Evolutionary conservation across 2,113 vertebrate genomes (phyloP).

Genomic region (Hypocryptadius cinnamomeus): DNA sequence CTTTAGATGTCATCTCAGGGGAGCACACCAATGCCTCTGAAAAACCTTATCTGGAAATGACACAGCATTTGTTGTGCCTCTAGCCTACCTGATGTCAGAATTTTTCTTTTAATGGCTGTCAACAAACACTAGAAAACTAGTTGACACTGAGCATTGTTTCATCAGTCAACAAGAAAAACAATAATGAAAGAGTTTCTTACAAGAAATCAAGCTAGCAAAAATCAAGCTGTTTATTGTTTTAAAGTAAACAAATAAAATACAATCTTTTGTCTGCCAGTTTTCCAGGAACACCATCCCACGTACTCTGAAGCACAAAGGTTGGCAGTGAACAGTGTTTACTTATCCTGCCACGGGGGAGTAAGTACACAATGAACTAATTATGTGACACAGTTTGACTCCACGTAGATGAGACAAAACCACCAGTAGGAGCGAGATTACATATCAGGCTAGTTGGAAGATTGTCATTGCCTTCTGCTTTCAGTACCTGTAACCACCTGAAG

Average conservation of each 20-base stretch:
- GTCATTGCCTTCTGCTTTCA: background rate
- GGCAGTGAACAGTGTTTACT: background rate
- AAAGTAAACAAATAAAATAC: background rate
- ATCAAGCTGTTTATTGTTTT: background rate
- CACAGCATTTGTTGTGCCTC: slow-evolving; percentile 22
- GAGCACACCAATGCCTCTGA: background rate
- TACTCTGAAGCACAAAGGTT: background rate
- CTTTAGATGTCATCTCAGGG: slow-evolving; percentile 2
- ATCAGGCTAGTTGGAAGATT: background rate
- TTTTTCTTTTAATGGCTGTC: slow-evolving; percentile 13
- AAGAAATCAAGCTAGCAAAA: background rate
- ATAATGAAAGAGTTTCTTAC: background rate
- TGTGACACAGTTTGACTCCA: background rate
- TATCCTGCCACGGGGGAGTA: background rate
- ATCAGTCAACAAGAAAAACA: background rate
- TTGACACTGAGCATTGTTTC: background rate
- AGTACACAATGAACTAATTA: background rate
- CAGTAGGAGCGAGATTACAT: background rate
- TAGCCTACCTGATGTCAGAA: background rate
- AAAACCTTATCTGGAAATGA: slow-evolving; percentile 44
- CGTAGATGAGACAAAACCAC: background rate
- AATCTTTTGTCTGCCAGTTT: background rate
- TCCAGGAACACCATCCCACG: background rate
- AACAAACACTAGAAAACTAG: background rate
- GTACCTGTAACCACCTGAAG: background rate